Conservation (phyloP, 1,140 invertebrate genomes). For the Melitaea cinxia region DNA sequence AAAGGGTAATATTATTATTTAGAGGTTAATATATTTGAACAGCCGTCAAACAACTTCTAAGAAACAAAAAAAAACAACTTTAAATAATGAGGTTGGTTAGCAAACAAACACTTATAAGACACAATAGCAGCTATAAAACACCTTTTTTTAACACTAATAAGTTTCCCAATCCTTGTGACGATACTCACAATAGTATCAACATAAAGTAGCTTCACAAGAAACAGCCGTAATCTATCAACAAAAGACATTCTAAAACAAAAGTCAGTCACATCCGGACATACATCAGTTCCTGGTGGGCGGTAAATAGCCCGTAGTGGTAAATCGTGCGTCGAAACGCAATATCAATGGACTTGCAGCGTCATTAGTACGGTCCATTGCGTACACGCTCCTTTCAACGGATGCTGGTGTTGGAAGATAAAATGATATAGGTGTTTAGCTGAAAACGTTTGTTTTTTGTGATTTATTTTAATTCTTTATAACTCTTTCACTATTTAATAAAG, state of each 20-base stretch:
- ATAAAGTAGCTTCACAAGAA: no score
- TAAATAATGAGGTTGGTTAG: no score
- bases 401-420: conserved; percentile 12
- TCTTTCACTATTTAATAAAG: no score
- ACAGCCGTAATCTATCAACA: neutral
- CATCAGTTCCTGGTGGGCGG: conserved; percentile 64
- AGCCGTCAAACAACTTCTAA: no score
- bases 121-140: no score
- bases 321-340: conserved; percentile 70
- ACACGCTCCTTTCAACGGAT: neutral
- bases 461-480: neutral
- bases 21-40: no score
- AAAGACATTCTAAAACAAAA: conserved; percentile 57
- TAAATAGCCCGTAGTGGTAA: conserved; percentile 75
- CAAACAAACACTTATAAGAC: no score
- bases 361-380: conserved; percentile 59
- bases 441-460: neutral
- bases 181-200: no score
- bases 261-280: conserved; percentile 57
- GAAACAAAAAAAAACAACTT: no score
- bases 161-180: no score
- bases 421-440: neutral
- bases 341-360: conserved; percentile 68
- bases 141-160: no score
- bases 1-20: no score